Percentiles rank a stretch among this genome's conserved stretches.
Evolutionary conservation across 2,888 invertebrate genomes (phyloP).

Genomic region (Cheilosia soror): DNA sequence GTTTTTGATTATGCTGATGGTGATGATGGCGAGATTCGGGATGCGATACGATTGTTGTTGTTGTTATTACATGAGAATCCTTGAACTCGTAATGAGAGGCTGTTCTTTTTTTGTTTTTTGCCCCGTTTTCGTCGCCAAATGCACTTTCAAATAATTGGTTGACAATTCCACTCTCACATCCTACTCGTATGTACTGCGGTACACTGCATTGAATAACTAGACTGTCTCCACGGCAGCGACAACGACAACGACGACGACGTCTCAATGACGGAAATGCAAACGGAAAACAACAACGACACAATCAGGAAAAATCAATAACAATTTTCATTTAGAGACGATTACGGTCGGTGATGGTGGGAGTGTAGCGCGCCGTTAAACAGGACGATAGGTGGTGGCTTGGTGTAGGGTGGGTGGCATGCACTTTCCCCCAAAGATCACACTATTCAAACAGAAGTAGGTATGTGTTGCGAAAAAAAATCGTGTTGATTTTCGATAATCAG

Average conservation of each 20-base stretch:
- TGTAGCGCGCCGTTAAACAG: conserved; percentile 29
- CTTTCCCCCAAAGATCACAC: conserved; percentile 43
- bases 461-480: conserved; percentile 26
- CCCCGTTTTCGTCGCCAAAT: conserved; percentile 17
- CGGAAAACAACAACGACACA: conserved; percentile 68
- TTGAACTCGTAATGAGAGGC: conserved; percentile 46
- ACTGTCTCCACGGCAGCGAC: conserved; percentile 27
- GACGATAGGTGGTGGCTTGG: conserved; percentile 7
- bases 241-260: conserved; percentile 52
- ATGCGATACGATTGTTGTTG: conserved; percentile 24
- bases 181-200: conserved; percentile 30
- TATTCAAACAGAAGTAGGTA: conserved; percentile 10
- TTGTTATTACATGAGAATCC: conserved; percentile 66
- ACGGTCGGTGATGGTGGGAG: conserved; percentile 3
- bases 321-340: conserved; percentile 57
- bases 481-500: conserved; percentile 19
- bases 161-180: conserved; percentile 56
- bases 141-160: conserved; percentile 54
- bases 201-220: conserved; percentile 25
- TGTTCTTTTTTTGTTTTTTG: conserved; percentile 6
- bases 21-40: conserved; percentile 22
- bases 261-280: conserved; percentile 72
- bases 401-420: conserved; percentile 72
- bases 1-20: conserved; percentile 49
- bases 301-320: conserved; percentile 75